Evolutionary conservation across 2,113 vertebrate genomes (phyloP), one percentile per base, ranked within the genome.

Genomic region (Stegostoma tigrinum): DNA sequence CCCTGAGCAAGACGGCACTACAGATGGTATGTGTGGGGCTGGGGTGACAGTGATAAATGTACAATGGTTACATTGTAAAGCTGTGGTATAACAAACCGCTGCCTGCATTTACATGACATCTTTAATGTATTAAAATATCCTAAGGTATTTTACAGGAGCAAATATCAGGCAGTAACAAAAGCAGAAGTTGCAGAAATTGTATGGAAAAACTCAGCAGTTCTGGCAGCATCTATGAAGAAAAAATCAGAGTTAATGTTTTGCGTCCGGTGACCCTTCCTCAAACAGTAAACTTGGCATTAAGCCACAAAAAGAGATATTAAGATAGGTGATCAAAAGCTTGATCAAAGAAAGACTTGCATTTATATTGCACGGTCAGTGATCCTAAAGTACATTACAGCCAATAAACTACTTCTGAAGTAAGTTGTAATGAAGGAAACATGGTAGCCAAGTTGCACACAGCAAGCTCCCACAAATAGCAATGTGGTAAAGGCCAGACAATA

Each of bases 1-100:
- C 96, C 97, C 97, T 0, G 96, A 61, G 0, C 97, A 97, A 95
- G 97, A 97, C 0, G 97, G 98, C 90, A 98, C 97, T 96, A 96
- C 96, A 0, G 98, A 98, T 27, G 98, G 98, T 98, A 3, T 95
- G 96, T 61, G 19, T 3, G 42, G 64, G 7, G 42, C 12, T 72
- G 24, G 30, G 10, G 67, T 17, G 0, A 1, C 14, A 34, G 42
- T 3, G 67, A 67, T 34, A 23, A 67, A 64, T 38, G 1, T 66
- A n/a, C 34, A 5, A 19, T 66, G 38, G 34, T 67, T 93, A 91
- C 55, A 21, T 55, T n/a, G 3, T 91, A 55, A 55, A 48, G 24
- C 45, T 48, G 48, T 55, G 34, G n/a, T 42, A 83, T 38, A 83
- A 42, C 78, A 83, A 83, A 83, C 78, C 4, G 45, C 5, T 45